Conservation (phyloP, 2,888 invertebrate genomes). For the Stenoptilia bipunctidactyla region DNA sequence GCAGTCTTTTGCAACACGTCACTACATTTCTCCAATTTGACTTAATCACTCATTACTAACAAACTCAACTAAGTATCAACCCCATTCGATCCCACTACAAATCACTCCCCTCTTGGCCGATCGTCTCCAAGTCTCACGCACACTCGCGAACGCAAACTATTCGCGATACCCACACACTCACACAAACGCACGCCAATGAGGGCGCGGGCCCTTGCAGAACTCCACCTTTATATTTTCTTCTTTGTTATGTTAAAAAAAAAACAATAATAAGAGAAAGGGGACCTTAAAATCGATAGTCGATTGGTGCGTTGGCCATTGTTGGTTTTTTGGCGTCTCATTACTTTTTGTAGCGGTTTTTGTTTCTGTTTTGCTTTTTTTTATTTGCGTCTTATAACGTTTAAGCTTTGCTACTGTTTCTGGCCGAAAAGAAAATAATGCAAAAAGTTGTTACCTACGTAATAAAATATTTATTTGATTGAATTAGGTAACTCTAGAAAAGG, state of each 20-base stretch:
- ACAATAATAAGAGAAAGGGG: constrained; percentile 66
- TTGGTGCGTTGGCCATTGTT: constrained; percentile 21
- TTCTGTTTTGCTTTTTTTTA: too few species aligned
- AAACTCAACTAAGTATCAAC: constrained; percentile 39
- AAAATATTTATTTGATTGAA: too few species aligned
- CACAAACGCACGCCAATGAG: constrained; percentile 26
- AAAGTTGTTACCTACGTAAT: too few species aligned
- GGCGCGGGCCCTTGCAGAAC: constrained; percentile 55
- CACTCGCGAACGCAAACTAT: constrained; percentile 19
- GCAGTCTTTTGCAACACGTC: too few species aligned
- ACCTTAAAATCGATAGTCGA: constrained; percentile 62
- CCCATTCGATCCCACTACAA: constrained; percentile 22
- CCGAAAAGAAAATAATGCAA: too few species aligned
- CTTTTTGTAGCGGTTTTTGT: neutral
- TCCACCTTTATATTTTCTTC: constrained; percentile 67
- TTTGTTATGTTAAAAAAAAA: constrained; percentile 68
- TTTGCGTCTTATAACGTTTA: too few species aligned
- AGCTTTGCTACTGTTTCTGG: too few species aligned
- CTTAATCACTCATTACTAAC: too few species aligned
- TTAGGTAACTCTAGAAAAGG: too few species aligned
- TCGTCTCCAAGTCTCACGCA: constrained; percentile 60
- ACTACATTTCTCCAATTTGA: too few species aligned
- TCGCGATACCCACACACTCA: constrained; percentile 25
- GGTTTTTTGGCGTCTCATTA: constrained; percentile 5
- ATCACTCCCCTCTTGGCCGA: constrained; percentile 62